Base-by-base conservation (phyloP, 37 sponge, comb jelly and placozoan species). In the Theonella swinhoei region DNA sequence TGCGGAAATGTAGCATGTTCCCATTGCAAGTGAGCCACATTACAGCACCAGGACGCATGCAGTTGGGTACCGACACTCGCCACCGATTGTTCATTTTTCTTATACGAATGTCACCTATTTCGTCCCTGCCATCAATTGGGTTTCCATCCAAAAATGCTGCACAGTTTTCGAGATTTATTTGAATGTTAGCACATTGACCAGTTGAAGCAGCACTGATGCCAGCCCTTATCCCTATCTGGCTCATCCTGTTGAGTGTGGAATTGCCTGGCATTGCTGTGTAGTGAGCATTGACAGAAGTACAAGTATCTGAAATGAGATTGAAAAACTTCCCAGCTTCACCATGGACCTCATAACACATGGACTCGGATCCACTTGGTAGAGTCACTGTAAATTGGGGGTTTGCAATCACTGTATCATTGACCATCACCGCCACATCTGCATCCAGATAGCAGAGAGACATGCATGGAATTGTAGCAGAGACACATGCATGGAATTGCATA, bases 21-120 rank as follows among this genome's bases (percentile, higher is more conserved):
- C 14, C 54, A 73, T 88, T 61, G 61, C 93, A 92, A 3, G 80
- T 70, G 4, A 88, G 68, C 86, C 88, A 92, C 86, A 92, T 85
- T 73, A 92, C 93, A 4, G 88, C 67, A 30, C 60, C 68, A 31
- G 76, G 0, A 25, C 72, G 62, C 34, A 78, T 82, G 80, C 93
- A 92, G 82, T 92, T 92, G 29, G 93, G 93, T 7, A 85, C 74
- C 26, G 89, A 58, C 20, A 92, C 68, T n/a, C 93, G 84, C 2
- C 84, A 88, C 0, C 86, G 43, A 9, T 71, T 34, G 9, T 65
- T 26, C 0, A 60, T 42, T 63, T 67, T 40, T 29, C 59, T 35
- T 3, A 77, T 76, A 22, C 17, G 23, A 1, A 85, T 42, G 24
- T 82, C 83, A 80, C 68, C 64, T 39, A 61, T n/a, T 1, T 40